Evolutionary conservation across 1,140 invertebrate species (phyloP), one percentile per base, ranked within the genome.

Genomic region (Drosophila insularis): DNA sequence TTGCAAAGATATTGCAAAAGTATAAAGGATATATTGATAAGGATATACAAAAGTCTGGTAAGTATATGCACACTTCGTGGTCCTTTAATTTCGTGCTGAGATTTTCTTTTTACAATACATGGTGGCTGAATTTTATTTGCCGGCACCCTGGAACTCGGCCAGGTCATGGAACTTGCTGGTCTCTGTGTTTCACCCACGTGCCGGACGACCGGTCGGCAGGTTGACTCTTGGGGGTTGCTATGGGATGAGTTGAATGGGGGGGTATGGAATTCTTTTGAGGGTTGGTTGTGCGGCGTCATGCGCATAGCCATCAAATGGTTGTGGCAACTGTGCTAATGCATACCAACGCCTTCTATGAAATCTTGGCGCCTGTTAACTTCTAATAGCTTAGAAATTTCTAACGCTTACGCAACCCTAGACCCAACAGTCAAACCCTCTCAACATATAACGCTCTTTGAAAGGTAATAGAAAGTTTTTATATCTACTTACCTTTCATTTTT

Each of bases 301-400:
- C 81, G 81, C 81, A 87, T 68, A 70, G 63, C 80, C 56, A 23
- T 40, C 35, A 53, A 37, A 5, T 7, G 32, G 35, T 14, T 35
- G 27, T 27, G 40, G 62, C 58, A 68, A 82, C 64, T 87, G 82
- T 77, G 82, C 82, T 87, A 87, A 87, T 87, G 80, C 82, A 73
- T 69, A 74, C 66, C 80, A 71, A 71, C 65, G 67, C 75, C 53
- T 82, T 43, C 76, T 89, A 58, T 7, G 7, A 4, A 13, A 1
- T 76, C 46, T 91, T 66, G 39, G 61, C 77, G 74, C 90, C 90
- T 85, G 78, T 50, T 76, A 55, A 59, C 81, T 91, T 91, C 90
- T 91, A 91, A 91, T 91, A 89, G 80, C 74, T 87, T 91, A 91
- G 90, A 91, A 91, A 75, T 79, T 90, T 91, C 89, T 91, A 91